Percentiles rank a stretch among this genome's conserved stretches.
These are phyloP conservation scores for Hippopotamyrus pictus DNA, from an alignment of 2,797 vertebrate genomes.

Conservation along the genomic window DNA sequence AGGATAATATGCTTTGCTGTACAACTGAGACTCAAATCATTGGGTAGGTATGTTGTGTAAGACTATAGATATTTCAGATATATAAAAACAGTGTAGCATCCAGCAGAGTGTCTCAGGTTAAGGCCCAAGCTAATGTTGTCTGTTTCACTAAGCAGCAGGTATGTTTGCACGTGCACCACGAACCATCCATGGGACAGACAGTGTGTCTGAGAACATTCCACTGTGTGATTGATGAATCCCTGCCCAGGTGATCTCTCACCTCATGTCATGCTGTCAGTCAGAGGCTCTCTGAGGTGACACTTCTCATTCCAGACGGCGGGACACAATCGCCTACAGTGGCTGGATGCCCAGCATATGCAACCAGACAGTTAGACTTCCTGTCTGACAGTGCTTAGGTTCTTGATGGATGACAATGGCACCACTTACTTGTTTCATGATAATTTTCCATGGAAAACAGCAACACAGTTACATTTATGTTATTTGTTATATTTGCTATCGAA, in stretches of 20 bases:
- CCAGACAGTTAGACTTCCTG: background rate
- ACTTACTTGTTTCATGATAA: background rate
- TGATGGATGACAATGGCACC: background rate
- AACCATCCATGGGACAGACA: conserved; percentile 17
- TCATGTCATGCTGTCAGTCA: conserved; percentile 54
- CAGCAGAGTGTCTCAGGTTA: background rate
- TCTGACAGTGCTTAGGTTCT: background rate
- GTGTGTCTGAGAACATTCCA: conserved; percentile 38
- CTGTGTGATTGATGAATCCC: conserved; percentile 55
- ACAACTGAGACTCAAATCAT: background rate
- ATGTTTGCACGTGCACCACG: conserved; percentile 13
- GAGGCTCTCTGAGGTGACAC: conserved; percentile 28
- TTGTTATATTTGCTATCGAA: background rate
- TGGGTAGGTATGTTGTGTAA: background rate
- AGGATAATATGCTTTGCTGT: background rate
- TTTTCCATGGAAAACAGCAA: background rate
- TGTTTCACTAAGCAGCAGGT: conserved; percentile 3
- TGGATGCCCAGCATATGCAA: conserved; percentile 25
- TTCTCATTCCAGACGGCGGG: conserved; percentile 31
- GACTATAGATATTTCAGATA: background rate
- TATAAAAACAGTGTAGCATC: background rate
- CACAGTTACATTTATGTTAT: background rate
- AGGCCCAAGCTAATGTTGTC: background rate
- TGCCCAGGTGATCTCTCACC: conserved; percentile 47
- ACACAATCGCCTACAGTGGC: conserved; percentile 30